Evolutionary conservation across 2,888 invertebrate species (phyloP), one percentile per base, ranked within the genome.

Genomic region (Microctonus brassicae): DNA sequence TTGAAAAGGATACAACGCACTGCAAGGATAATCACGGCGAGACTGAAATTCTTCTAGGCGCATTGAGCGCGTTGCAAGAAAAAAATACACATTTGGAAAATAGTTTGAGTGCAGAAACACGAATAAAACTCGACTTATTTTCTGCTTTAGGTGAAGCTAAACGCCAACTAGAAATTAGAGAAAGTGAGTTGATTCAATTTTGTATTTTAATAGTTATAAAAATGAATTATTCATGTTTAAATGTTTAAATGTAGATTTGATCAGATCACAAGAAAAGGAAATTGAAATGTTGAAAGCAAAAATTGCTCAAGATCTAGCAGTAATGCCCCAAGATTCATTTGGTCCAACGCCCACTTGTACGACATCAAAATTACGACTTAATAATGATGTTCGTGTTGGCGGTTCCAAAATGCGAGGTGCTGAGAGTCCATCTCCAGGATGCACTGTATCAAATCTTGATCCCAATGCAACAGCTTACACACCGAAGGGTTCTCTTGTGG

Each of bases 51-150:
- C 89, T 96, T 78, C 92, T 95, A 90, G 91, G 93, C 52, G 95
- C 96, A 22, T 89, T 96, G 78, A 91, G 92, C 63, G 93, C 94
- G 76, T 91, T 97, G 89, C 95, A 96, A 88, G 97, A 98, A 86
- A 96, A 97, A 86, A 97, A 96, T 86, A 89, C 93, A 82, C 97
- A 97, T 86, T 91, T 99, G 81, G 97, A 99, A 89, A 94, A 95
- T 85, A 95, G 96, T 84, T 91, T 99, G 79, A 97, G 96, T 76
- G 96, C 97, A 61, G 99, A 99, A 91, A 99, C 98, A 79, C 92
- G 98, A 82, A 94, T 99, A 89, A 99, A 99, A 90, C 92, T 98
- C 83, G 99, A 99, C 90, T 92, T 99, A 84, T 97, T 99, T 89
- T 96, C 97, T 77, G 98, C 98, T 77, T 93, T 99, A 66, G 98